Evolutionary conservation across 2,797 vertebrate genomes (phyloP).

Genomic region (Myiotriccus ornatus): DNA sequence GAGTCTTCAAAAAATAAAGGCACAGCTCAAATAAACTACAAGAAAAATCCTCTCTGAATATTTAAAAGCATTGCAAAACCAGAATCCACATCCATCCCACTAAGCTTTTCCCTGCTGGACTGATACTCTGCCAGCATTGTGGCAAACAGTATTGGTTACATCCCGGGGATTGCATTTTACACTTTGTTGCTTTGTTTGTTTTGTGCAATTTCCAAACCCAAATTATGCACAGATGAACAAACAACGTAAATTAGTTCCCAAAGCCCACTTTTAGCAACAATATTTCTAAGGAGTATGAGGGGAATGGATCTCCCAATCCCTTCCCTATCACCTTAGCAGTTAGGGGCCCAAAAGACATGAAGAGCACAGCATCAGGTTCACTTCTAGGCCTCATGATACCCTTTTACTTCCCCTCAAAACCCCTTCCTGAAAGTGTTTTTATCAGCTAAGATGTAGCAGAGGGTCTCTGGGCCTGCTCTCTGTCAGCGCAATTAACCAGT

Average conservation of each 20-base stretch:
- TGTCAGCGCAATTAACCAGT: not conserved
- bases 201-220: not conserved
- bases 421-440: not conserved
- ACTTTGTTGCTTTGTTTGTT: not conserved
- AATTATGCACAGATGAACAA: not conserved
- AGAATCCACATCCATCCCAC: not conserved
- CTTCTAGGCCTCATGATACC: not conserved
- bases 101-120: not conserved
- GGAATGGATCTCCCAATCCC: not conserved
- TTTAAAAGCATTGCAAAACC: not conserved
- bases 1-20: constrained; percentile 81
- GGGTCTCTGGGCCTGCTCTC: not conserved
- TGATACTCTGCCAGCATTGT: not conserved
- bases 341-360: not conserved
- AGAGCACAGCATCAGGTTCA: not conserved
- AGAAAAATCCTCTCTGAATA: not conserved
- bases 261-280: not conserved
- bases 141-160: not conserved
- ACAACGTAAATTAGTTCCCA: not conserved
- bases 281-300: not conserved
- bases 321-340: not conserved
- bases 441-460: not conserved
- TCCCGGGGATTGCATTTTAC: not conserved
- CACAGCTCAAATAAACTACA: not conserved
- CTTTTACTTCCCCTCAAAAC: not conserved